Base-by-base conservation (phyloP, 2,797 vertebrate genomes). In the Enteromius paludinosus region DNA sequence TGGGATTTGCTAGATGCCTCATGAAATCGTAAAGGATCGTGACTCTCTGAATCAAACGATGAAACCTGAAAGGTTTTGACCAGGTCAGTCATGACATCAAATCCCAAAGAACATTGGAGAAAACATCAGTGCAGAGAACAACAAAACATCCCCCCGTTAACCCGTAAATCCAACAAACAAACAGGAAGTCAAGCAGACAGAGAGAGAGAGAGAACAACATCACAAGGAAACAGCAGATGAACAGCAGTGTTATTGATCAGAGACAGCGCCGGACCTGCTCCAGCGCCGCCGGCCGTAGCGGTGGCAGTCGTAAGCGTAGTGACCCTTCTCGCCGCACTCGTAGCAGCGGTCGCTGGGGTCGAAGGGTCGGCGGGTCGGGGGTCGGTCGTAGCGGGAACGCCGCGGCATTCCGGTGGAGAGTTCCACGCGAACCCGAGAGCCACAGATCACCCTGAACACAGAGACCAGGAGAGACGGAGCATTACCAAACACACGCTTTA, bases 11-110 rank as follows among this genome's bases (percentile, higher is more conserved):
- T 96, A 97, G 96, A 95, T 94, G 95, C 95, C 95, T 96, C 95
- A 94, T 92, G 94, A 96, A 95, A 96, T 95, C 95, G 94, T 96
- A 96, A 88, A 96, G 95, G 96, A 94, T 95, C 94, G 94, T 95
- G 96, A 96, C 95, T 96, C 95, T 96, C 96, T 96, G 95, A 96
- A 96, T 95, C 95, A 96, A 97, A 96, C 95, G 96, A 96, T 95
- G 96, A 95, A 95, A 97, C 96, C 96, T 96, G 96, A 95, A 97
- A 97, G 94, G 95, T 96, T 96, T 95, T 96, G 95, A 97, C 95
- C 96, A 95, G 95, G 95, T 95, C 94, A 95, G 95, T 95, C 94
- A 94, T 96, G 95, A 95, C 95, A 90, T 95, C 93, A 90, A 90
- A 94, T 94, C 93, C 89, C 91, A 95, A 47, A 93, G 91, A 95